A percentile compares a stretch with the other conserved stretches of the same genome.
These are phyloP conservation scores for Leucophenga varia DNA, from an alignment of 1,140 invertebrate species.

Conservation along the genomic window DNA sequence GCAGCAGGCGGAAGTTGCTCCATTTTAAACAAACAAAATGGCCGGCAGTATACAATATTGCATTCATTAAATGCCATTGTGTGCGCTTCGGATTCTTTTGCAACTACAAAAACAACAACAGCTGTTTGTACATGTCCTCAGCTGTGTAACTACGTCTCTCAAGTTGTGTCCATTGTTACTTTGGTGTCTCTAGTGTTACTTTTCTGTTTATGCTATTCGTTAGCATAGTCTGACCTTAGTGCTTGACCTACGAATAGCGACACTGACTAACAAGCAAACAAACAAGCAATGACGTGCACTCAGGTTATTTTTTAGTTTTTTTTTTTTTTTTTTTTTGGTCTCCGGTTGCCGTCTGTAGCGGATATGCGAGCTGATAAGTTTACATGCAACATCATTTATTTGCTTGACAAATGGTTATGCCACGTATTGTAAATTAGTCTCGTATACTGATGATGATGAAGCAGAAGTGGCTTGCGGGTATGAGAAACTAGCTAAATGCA, in stretches of 20 bases:
- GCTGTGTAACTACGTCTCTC: no score
- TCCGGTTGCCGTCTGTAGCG: slow-evolving; percentile 30
- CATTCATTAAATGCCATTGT: slow-evolving; percentile 50
- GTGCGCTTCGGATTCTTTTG: slow-evolving; percentile 13
- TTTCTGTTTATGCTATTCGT: slow-evolving; percentile 14
- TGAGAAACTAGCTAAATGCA: no score
- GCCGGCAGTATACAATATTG: slow-evolving; percentile 45
- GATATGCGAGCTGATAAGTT: slow-evolving; percentile 50
- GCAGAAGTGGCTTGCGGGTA: no score
- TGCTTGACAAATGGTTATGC: slow-evolving; percentile 51
- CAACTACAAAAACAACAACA: no score
- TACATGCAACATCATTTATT: slow-evolving; percentile 53
- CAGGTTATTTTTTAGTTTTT: no score
- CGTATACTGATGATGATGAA: no score
- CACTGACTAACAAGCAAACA: no score
- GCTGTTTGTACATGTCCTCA: no score
- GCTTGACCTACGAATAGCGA: slow-evolving; percentile 40
- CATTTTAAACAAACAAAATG: not conserved
- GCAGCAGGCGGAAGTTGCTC: slow-evolving; percentile 28
- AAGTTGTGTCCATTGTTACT: slow-evolving; percentile 1
- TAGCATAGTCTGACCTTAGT: slow-evolving; percentile 30
- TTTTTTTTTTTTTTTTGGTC: no score
- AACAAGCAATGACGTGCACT: no score
- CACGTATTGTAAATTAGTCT: no score
- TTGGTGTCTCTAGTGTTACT: slow-evolving; percentile 19